Evolutionary conservation across 1,140 invertebrate species (phyloP).

Genomic region (Lamellibrachia luymesi): DNA sequence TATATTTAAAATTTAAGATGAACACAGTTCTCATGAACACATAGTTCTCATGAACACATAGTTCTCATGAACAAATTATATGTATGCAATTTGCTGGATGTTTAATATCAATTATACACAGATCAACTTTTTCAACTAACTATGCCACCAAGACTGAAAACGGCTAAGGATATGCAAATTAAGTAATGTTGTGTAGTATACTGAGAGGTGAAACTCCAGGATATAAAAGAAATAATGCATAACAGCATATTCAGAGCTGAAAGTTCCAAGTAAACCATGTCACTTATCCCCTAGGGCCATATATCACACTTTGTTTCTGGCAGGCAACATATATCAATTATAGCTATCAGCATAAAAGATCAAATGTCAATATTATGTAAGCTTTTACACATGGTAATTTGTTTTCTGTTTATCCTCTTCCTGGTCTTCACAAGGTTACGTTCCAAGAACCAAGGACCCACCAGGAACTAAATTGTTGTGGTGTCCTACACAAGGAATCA

Average conservation of each 20-base stretch:
- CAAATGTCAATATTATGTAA: background rate
- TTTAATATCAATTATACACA: background rate
- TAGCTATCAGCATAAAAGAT: background rate
- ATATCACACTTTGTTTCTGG: background rate
- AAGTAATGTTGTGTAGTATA: background rate
- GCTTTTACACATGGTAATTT: background rate
- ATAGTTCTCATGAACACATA: no score
- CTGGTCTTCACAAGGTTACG: background rate
- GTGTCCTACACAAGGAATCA: background rate
- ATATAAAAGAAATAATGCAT: background rate
- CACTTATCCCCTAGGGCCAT: background rate
- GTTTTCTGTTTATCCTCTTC: background rate
- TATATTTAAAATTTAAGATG: no score
- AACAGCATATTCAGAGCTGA: background rate
- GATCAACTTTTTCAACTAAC: background rate
- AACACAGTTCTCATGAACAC: no score
- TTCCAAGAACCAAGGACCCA: background rate
- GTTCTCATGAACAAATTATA: no score
- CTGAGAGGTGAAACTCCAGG: background rate
- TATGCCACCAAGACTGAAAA: background rate
- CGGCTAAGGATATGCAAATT: background rate
- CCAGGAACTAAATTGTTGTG: background rate
- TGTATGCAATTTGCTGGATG: background rate
- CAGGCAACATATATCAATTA: background rate
- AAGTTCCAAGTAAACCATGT: slow-evolving; percentile 5